Conservation (phyloP, 2,113 vertebrate species). For the Orientallactaga bullata region DNA sequence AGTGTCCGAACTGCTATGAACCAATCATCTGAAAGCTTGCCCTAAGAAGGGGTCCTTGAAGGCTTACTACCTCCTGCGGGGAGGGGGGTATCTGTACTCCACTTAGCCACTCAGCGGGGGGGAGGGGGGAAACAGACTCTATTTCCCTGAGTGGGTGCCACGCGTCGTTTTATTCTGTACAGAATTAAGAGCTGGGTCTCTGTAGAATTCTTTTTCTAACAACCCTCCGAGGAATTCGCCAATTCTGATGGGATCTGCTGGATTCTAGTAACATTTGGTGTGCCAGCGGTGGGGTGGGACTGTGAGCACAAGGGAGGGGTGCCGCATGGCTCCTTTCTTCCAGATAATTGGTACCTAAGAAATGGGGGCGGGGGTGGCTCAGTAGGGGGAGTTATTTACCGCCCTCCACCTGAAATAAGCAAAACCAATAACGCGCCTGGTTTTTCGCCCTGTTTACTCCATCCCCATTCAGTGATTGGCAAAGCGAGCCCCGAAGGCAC, state of each 20-base stretch:
- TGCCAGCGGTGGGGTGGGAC: neutral
- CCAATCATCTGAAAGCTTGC: neutral
- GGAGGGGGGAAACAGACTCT: too few relatives aligned
- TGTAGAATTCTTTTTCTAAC: conserved; percentile 48
- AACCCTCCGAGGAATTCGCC: conserved; percentile 63
- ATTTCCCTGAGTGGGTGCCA: too few relatives aligned
- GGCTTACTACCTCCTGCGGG: neutral
- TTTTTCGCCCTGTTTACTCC: conserved; percentile 83
- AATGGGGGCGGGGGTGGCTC: conserved; percentile 70
- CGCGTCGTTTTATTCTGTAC: conserved; percentile 3
- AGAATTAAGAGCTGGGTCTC: conserved; percentile 51
- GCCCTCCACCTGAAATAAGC: conserved; percentile 81
- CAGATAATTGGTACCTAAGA: conserved; percentile 78
- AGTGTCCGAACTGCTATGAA: conserved; percentile 19
- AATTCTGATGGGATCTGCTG: conserved; percentile 67
- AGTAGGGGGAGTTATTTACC: conserved; percentile 74
- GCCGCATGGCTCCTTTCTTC: conserved; percentile 71
- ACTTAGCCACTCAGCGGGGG: neutral
- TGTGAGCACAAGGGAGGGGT: neutral
- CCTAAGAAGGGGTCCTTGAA: neutral
- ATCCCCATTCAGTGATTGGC: conserved; percentile 80
- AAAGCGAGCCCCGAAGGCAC: conserved; percentile 87
- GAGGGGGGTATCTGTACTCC: neutral
- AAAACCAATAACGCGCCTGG: conserved; percentile 82
- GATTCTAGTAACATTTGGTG: conserved; percentile 63